Conservation (phyloP, 2,797 vertebrate genomes). For the Eidolon dupreanum region DNA sequence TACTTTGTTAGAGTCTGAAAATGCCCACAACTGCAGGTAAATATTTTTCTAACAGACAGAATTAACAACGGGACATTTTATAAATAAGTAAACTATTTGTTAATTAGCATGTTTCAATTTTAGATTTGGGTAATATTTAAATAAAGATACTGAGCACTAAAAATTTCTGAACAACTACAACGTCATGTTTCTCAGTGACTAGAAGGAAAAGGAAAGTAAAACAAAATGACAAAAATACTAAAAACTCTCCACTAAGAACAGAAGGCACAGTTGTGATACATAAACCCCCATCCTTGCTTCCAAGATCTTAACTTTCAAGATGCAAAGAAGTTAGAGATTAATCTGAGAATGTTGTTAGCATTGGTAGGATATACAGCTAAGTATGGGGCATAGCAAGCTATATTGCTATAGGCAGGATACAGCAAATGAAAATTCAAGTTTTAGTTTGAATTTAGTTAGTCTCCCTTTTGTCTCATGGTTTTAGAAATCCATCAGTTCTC, state of each 20-base stretch:
- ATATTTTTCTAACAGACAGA: conserved; percentile 31
- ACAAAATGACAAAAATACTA: background rate
- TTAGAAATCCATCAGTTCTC: background rate
- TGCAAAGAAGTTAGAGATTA: background rate
- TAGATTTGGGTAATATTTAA: conserved; percentile 29
- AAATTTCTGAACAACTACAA: background rate
- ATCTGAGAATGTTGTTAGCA: background rate
- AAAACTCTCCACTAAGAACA: background rate
- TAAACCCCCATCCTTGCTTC: too few species aligned
- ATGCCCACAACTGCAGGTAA: background rate
- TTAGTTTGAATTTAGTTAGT: conserved; percentile 14
- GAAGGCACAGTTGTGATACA: background rate
- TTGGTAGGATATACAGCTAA: background rate
- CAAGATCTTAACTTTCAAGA: background rate
- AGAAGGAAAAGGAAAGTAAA: conserved; percentile 25
- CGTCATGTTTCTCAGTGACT: background rate
- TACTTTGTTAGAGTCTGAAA: background rate
- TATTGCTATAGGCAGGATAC: background rate
- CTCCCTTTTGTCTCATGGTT: background rate
- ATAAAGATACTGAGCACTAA: background rate
- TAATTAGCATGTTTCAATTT: background rate
- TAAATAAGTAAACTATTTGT: conserved; percentile 1
- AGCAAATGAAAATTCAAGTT: background rate
- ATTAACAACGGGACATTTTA: background rate
- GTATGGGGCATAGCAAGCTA: background rate